phyloP scores from a whole-genome alignment of 2,113 vertebrate species.

The Centropristis striata region DNA sequence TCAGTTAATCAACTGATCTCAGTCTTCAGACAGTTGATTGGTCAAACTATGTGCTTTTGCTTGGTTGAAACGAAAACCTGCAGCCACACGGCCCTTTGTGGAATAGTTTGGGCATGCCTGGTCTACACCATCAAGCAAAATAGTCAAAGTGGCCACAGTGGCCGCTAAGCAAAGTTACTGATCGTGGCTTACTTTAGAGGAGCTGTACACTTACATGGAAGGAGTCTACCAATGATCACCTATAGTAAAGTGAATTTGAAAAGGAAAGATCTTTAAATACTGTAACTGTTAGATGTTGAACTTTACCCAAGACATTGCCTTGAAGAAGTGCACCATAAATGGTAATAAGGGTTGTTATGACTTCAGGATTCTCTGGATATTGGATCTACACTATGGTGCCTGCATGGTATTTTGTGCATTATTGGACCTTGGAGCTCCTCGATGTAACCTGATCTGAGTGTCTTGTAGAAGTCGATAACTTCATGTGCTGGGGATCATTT shows the following conservation, averaged over 20 bases:
- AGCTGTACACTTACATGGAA: no score
- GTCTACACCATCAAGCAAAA: no score
- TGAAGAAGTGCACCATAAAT: neutral
- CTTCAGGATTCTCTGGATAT: neutral
- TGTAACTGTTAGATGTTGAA: neutral
- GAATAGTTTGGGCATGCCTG: no score
- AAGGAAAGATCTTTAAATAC: neutral
- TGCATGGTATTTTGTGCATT: neutral
- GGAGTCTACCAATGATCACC: neutral
- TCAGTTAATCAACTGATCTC: no score
- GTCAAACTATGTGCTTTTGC: no score
- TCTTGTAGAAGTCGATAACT: constrained; percentile 17
- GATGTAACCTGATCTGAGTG: neutral
- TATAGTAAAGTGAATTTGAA: neutral
- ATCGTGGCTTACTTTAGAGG: no score
- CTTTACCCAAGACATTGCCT: neutral
- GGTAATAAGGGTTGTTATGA: neutral
- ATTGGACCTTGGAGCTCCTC: constrained; percentile 6
- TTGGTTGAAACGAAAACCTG: no score
- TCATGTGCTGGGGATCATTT: neutral
- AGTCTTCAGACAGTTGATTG: no score
- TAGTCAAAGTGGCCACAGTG: no score
- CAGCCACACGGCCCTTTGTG: no score
- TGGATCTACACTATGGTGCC: neutral
- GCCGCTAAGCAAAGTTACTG: no score